Conservation (phyloP, 64 coral and sea anemone genomes). For the Porites australiensis region DNA sequence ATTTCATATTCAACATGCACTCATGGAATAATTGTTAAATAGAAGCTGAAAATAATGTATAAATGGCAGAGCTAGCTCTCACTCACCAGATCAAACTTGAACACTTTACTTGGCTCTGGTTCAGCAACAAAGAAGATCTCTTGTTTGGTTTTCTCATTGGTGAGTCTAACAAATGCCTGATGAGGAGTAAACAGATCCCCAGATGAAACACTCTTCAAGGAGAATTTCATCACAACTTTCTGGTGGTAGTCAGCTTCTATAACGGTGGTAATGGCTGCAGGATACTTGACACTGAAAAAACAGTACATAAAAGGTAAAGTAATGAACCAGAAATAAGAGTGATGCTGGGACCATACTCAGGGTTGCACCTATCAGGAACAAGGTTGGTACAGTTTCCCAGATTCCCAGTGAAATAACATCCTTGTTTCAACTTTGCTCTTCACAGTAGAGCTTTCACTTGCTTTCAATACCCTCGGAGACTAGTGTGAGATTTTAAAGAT, state of each 20-base stretch:
- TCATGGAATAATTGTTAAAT: too few species aligned
- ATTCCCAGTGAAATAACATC: too few species aligned
- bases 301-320: background rate
- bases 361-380: too few species aligned
- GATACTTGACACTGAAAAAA: slow-evolving; percentile 77
- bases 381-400: too few species aligned
- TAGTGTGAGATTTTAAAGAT: too few species aligned
- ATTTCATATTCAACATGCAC: too few species aligned
- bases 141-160: slow-evolving; percentile 93
- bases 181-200: slow-evolving; percentile 89
- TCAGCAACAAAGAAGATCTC: slow-evolving; percentile 99
- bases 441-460: too few species aligned
- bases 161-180: slow-evolving; percentile 94
- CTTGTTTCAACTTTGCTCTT: too few species aligned
- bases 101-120: slow-evolving; percentile 92
- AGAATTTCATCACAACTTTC: slow-evolving; percentile 92
- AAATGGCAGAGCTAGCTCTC: too few species aligned
- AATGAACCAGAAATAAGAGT: background rate
- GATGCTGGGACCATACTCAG: too few species aligned
- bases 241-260: slow-evolving; percentile 95
- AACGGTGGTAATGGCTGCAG: slow-evolving; percentile 54
- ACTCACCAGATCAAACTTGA: slow-evolving; percentile 99
- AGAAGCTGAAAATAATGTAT: too few species aligned
- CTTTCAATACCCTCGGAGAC: too few species aligned
- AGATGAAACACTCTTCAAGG: slow-evolving; percentile 71